Evolutionary conservation across 2,888 invertebrate genomes (phyloP).

Genomic region (Orchestes rusci): DNA sequence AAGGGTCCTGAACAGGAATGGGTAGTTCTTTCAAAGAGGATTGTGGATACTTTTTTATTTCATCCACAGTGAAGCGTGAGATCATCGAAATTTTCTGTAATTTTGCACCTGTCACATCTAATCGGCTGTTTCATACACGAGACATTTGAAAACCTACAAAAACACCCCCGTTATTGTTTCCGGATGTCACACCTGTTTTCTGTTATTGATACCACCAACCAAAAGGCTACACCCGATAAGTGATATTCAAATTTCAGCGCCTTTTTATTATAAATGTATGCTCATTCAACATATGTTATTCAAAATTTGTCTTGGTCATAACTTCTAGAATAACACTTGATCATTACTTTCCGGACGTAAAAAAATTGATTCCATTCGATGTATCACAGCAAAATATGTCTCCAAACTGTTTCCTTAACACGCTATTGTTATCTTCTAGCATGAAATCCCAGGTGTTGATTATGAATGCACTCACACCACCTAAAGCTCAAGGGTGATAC

Average conservation of each 20-base stretch:
- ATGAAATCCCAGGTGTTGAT: too few relatives aligned
- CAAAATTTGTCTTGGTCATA: background rate
- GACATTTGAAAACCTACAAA: slow-evolving; percentile 32
- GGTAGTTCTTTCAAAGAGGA: too few relatives aligned
- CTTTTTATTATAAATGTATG: slow-evolving; percentile 12
- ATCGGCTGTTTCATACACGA: slow-evolving; percentile 13
- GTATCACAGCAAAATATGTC: too few relatives aligned
- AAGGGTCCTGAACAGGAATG: too few relatives aligned
- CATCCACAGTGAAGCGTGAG: slow-evolving; percentile 1
- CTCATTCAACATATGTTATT: slow-evolving; percentile 7
- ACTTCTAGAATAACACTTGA: too few relatives aligned
- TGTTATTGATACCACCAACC: slow-evolving; percentile 25
- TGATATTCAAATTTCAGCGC: slow-evolving; percentile 18
- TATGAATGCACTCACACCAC: too few relatives aligned
- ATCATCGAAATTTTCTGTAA: background rate
- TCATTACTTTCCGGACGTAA: too few relatives aligned
- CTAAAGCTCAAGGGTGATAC: too few relatives aligned
- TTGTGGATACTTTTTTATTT: too few relatives aligned
- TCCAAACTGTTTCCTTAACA: too few relatives aligned
- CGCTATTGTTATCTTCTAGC: too few relatives aligned
- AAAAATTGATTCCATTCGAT: too few relatives aligned
- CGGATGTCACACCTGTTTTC: slow-evolving; percentile 33
- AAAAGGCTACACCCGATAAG: slow-evolving; percentile 21
- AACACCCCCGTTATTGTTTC: slow-evolving; percentile 32
- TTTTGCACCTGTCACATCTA: slow-evolving; percentile 16